phyloP scores from a whole-genome alignment of 2,113 vertebrate genomes.

The Spermophilus dauricus region DNA sequence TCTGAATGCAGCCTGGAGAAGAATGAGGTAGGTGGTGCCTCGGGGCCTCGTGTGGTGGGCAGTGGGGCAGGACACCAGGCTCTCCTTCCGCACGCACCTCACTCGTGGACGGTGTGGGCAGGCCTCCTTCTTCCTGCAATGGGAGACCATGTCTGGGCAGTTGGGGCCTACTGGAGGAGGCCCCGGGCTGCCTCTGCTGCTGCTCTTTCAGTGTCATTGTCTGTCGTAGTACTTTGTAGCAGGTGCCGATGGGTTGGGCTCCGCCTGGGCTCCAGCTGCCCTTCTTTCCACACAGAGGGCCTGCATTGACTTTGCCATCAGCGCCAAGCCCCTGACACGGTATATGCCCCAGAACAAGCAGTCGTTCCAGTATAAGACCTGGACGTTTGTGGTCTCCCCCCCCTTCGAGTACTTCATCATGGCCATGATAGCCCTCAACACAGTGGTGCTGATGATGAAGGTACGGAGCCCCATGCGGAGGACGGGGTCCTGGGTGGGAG shows the following conservation, averaged over 20 bases:
- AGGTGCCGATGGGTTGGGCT: background rate
- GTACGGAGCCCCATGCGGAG: constrained; percentile 82
- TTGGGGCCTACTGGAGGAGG: no score
- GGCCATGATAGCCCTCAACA: constrained; percentile 99
- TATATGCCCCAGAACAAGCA: constrained; percentile 98
- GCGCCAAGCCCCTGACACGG: constrained; percentile 96
- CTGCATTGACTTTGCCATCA: constrained; percentile 98
- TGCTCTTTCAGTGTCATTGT: background rate
- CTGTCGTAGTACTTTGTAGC: no score
- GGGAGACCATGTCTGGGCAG: constrained; percentile 89
- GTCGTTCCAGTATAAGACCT: constrained; percentile 98
- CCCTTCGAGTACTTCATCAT: constrained; percentile 99
- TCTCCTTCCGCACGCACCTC: accelerated
- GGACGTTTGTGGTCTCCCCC: constrained; percentile 97
- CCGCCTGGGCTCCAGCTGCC: background rate
- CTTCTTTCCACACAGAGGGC: constrained; percentile 91
- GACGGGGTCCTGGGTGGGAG: background rate
- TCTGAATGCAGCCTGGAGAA: constrained; percentile 99
- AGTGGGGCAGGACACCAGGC: background rate
- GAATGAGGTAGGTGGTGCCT: constrained; percentile 92
- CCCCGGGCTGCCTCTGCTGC: background rate
- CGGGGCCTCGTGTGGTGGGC: no score
- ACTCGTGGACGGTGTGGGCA: no score
- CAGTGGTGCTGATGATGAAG: constrained; percentile 99
- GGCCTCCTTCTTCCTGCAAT: constrained; percentile 72